A percentile compares a stretch with the other conserved stretches of the same genome.
Evolutionary conservation across 2,113 vertebrate genomes (phyloP).

Genomic region (Silurus glanis): DNA sequence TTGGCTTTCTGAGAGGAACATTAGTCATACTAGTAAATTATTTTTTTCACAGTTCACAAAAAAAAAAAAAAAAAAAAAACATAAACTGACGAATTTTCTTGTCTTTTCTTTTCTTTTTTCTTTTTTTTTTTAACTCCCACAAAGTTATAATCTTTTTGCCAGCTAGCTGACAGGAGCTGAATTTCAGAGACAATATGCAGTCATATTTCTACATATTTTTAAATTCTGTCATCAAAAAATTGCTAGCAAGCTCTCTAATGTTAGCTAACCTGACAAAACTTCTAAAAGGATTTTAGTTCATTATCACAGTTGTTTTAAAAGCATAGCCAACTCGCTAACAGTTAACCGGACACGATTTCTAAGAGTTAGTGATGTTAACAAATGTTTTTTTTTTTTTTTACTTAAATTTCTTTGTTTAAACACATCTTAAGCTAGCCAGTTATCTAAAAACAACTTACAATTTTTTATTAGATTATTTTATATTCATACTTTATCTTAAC

Average conservation of each 20-base stretch:
- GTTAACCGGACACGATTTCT: background rate
- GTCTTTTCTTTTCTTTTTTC: background rate
- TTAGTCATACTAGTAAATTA: background rate
- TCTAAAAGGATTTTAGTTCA: background rate
- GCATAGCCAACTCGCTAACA: background rate
- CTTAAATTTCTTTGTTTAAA: too few relatives aligned
- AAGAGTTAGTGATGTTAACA: too few relatives aligned
- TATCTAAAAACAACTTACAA: too few relatives aligned
- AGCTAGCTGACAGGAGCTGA: background rate
- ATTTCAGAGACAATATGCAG: background rate
- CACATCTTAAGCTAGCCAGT: too few relatives aligned
- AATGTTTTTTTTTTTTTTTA: too few relatives aligned
- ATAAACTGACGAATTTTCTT: background rate
- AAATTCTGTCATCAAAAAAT: background rate
- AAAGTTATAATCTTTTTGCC: background rate
- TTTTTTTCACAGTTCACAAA: background rate
- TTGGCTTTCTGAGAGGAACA: background rate
- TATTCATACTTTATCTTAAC: too few relatives aligned
- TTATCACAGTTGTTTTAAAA: background rate
- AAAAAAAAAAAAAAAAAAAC: background rate
- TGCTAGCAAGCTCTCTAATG: background rate
- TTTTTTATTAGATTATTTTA: too few relatives aligned
- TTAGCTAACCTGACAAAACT: background rate
- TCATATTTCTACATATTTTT: background rate
- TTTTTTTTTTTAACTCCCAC: background rate